Conservation (phyloP, 2,888 invertebrate genomes). For the Drosophila borealis region DNA sequence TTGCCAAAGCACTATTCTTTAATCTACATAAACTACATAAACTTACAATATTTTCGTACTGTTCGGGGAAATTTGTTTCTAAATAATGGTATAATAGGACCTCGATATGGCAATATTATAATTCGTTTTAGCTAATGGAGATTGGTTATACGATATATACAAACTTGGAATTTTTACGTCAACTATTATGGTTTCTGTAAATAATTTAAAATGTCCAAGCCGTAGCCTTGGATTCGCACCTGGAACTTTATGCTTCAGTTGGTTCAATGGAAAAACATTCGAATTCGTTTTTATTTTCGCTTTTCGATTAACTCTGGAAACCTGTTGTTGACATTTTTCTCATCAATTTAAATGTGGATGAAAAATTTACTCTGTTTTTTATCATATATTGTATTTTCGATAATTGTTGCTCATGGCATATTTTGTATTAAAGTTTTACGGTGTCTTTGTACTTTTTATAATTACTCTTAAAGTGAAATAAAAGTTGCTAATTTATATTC, state of each 20-base stretch:
- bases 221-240: not conserved
- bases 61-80: too few relatives aligned
- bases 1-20: too few relatives aligned
- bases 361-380: conserved; percentile 25
- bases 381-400: conserved; percentile 18
- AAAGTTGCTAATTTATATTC: conserved; percentile 53
- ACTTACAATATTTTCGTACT: too few relatives aligned
- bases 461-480: conserved; percentile 46
- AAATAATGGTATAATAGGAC: too few relatives aligned
- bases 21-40: too few relatives aligned
- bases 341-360: conserved; percentile 67
- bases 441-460: conserved; percentile 25
- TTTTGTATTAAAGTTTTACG: conserved; percentile 26
- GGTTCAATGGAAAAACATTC: conserved; percentile 3
- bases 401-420: not conserved
- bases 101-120: too few relatives aligned
- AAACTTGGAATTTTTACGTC: too few relatives aligned
- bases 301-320: conserved; percentile 56
- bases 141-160: too few relatives aligned
- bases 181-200: too few relatives aligned
- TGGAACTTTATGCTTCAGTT: too few relatives aligned
- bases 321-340: conserved; percentile 68
- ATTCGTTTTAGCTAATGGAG: too few relatives aligned
- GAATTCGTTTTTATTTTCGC: conserved; percentile 37
- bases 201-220: not conserved